Percentiles rank a stretch among this genome's conserved stretches.
Evolutionary conservation across 1,140 invertebrate genomes (phyloP).

Genomic region (Hestina assimilis): DNA sequence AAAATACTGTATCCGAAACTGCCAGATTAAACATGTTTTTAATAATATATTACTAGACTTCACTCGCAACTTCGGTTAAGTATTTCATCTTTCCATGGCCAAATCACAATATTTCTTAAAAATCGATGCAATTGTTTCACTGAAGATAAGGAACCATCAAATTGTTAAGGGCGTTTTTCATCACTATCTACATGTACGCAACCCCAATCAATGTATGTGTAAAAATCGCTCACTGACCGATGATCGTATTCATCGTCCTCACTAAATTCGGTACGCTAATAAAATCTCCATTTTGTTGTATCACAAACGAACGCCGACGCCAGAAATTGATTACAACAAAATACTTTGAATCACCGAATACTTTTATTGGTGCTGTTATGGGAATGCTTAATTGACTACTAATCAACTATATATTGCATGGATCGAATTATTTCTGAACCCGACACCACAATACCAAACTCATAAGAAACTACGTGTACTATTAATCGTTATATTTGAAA

Average conservation of each 20-base stretch:
- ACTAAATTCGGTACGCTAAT: slow-evolving; percentile 72
- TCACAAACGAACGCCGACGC: slow-evolving; percentile 66
- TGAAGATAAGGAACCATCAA: too few relatives aligned
- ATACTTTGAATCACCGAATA: slow-evolving; percentile 68
- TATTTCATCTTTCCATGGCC: too few relatives aligned
- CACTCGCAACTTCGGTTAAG: too few relatives aligned
- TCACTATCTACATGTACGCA: not conserved
- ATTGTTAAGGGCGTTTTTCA: not conserved
- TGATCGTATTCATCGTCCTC: slow-evolving; percentile 43
- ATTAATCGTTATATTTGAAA: not conserved
- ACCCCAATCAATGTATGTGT: slow-evolving; percentile 25
- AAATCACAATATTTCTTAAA: too few relatives aligned
- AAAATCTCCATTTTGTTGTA: slow-evolving; percentile 62
- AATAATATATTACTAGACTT: too few relatives aligned
- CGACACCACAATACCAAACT: not conserved
- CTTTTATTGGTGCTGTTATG: slow-evolving; percentile 71
- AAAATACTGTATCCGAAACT: too few relatives aligned
- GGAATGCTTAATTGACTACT: slow-evolving; percentile 69
- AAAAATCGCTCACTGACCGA: slow-evolving; percentile 21
- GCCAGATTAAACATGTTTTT: too few relatives aligned
- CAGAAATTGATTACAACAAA: slow-evolving; percentile 75
- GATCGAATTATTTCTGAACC: slow-evolving; percentile 4
- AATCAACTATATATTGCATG: slow-evolving; percentile 49
- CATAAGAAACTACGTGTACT: not conserved
- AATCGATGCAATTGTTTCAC: too few relatives aligned